phyloP scores from a whole-genome alignment of 1,140 invertebrate genomes.

The Cylas formicarius region DNA sequence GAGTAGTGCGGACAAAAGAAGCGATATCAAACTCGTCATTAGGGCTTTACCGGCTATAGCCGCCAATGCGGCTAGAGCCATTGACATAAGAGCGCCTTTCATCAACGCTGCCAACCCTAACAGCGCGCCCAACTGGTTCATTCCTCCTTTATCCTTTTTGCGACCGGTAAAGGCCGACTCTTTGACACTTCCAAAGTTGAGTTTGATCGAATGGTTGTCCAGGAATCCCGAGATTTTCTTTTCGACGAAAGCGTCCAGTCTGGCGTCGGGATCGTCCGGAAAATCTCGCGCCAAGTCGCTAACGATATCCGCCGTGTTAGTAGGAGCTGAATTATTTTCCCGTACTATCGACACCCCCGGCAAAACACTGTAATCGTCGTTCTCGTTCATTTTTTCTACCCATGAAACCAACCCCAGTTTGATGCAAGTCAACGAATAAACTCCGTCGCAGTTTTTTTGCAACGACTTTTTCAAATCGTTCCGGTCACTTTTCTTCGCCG shows the following conservation, averaged over 20 bases:
- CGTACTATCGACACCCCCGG: conserved; percentile 65
- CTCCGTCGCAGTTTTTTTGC: conserved; percentile 56
- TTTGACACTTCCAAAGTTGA: conserved; percentile 58
- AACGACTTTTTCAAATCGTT: conserved; percentile 34
- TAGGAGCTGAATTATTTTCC: conserved; percentile 48
- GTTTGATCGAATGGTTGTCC: conserved; percentile 61
- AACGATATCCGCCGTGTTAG: conserved; percentile 57
- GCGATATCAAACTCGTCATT: conserved; percentile 69
- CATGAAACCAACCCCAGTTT: conserved; percentile 72
- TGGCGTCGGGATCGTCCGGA: conserved; percentile 64
- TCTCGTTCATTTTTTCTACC: conserved; percentile 60
- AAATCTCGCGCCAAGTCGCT: conserved; percentile 62
- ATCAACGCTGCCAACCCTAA: no score
- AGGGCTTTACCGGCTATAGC: conserved; percentile 72
- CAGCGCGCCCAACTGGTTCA: no score
- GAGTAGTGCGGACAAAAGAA: conserved; percentile 63
- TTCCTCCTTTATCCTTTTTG: conserved; percentile 30
- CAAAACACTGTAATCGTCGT: conserved; percentile 54
- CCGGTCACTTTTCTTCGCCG: no score
- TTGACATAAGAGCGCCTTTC: conserved; percentile 64
- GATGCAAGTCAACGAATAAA: conserved; percentile 66
- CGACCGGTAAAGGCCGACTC: conserved; percentile 9
- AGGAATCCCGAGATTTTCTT: conserved; percentile 63
- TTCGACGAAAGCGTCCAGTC: conserved; percentile 64
- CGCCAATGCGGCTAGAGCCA: conserved; percentile 67